Conservation (phyloP, 2,113 vertebrate genomes). For the Ivindomyrus marchei region DNA sequence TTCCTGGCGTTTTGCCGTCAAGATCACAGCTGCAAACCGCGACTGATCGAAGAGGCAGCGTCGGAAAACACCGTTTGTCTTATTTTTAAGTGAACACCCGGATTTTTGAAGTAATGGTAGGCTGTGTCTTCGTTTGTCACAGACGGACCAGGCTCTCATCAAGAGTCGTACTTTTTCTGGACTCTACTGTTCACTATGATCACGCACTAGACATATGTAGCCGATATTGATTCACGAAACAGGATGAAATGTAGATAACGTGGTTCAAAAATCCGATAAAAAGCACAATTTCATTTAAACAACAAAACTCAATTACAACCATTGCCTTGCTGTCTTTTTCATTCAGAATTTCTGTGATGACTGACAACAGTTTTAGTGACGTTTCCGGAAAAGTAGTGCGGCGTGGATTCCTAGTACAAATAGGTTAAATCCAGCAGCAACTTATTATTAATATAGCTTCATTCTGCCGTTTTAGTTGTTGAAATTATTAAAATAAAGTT, state of each 20-base stretch:
- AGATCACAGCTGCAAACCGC: slow-evolving; percentile 25
- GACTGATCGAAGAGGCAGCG: background rate
- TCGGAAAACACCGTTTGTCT: background rate
- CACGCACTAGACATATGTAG: background rate
- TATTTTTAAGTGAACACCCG: background rate
- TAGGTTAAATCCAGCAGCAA: background rate
- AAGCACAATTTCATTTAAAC: background rate
- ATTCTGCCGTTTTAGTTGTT: background rate
- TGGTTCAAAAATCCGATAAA: background rate
- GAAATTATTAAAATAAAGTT: background rate
- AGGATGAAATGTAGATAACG: background rate
- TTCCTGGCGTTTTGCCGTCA: slow-evolving; percentile 51
- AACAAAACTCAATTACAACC: background rate
- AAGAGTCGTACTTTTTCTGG: background rate
- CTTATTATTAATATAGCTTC: background rate
- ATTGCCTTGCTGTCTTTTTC: background rate
- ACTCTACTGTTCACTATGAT: background rate
- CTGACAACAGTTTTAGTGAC: background rate
- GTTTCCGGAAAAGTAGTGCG: background rate
- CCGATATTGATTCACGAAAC: background rate
- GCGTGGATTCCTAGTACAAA: background rate
- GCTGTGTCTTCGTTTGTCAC: background rate
- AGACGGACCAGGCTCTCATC: background rate
- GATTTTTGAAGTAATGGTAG: background rate
- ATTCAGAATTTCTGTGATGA: background rate